Evolutionary conservation across 2,797 vertebrate species (phyloP).

Genomic region (Esox lucius): DNA sequence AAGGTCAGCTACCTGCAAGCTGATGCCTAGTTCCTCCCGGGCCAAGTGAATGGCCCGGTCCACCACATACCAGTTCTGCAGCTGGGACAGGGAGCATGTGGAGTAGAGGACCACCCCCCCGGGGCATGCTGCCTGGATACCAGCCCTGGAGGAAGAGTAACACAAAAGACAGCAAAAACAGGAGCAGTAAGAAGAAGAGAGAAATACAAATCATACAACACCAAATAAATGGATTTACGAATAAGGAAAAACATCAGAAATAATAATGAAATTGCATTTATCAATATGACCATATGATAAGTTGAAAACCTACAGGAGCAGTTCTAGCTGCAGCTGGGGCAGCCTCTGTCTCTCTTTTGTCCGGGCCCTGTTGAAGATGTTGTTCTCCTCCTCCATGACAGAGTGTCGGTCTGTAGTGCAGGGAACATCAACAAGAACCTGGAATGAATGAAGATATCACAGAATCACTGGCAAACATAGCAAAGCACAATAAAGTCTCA

Average conservation of each 20-base stretch:
- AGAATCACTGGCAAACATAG: too few species aligned
- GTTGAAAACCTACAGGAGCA: slow-evolving; percentile 85
- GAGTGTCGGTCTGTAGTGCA: slow-evolving; percentile 93
- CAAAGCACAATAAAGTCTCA: too few species aligned
- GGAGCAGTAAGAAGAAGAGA: background rate
- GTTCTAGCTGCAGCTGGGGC: slow-evolving; percentile 85
- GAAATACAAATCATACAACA: background rate
- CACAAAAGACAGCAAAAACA: background rate
- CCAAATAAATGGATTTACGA: background rate
- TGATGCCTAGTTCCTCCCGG: slow-evolving; percentile 73
- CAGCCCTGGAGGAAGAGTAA: slow-evolving; percentile 75
- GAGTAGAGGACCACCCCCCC: slow-evolving; percentile 88
- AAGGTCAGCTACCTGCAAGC: slow-evolving; percentile 75
- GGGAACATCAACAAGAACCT: slow-evolving; percentile 96
- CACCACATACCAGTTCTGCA: slow-evolving; percentile 89
- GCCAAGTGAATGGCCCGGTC: slow-evolving; percentile 79
- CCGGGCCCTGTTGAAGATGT: slow-evolving; percentile 83
- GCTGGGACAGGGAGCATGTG: slow-evolving; percentile 89
- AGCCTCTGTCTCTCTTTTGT: slow-evolving; percentile 85
- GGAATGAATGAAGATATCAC: background rate
- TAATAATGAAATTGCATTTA: background rate
- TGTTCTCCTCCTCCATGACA: slow-evolving; percentile 86
- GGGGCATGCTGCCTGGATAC: slow-evolving; percentile 77
- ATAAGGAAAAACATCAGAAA: background rate
- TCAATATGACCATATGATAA: background rate